Conservation (phyloP, 2,888 invertebrate species). For the Eugnorisma glareosa region DNA sequence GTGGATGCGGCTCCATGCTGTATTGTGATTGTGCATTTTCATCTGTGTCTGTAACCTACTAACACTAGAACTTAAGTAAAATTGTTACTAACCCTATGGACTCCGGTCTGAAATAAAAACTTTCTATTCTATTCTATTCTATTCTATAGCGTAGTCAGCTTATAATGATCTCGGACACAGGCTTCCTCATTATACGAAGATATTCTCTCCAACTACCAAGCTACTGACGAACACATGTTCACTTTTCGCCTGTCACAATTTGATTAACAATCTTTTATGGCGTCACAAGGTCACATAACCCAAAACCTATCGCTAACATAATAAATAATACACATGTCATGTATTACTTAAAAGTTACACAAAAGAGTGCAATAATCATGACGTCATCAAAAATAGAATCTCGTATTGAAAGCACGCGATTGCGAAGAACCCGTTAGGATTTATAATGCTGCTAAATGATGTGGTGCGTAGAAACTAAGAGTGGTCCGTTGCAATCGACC, state of each 20-base stretch:
- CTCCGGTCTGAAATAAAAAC: too few species aligned
- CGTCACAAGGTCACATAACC: slow-evolving; percentile 27
- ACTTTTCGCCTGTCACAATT: not conserved
- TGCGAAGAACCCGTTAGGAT: slow-evolving; percentile 48
- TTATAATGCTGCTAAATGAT: slow-evolving; percentile 33
- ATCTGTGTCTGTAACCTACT: too few species aligned
- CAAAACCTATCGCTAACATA: slow-evolving; percentile 17
- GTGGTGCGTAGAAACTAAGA: slow-evolving; percentile 45
- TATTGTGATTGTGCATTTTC: too few species aligned
- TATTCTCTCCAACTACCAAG: not conserved
- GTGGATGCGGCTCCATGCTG: too few species aligned
- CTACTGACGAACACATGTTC: not conserved
- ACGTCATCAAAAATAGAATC: slow-evolving; percentile 49
- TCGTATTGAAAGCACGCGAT: slow-evolving; percentile 41
- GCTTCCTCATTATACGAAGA: not conserved
- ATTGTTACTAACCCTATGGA: too few species aligned
- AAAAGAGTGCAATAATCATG: slow-evolving; percentile 51
- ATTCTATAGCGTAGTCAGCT: too few species aligned
- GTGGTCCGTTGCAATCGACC: slow-evolving; percentile 16
- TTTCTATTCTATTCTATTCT: too few species aligned
- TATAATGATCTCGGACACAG: not conserved
- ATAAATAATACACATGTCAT: slow-evolving; percentile 5
- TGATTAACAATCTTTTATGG: slow-evolving; percentile 16
- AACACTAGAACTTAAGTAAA: too few species aligned
- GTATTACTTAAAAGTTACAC: slow-evolving; percentile 41